A percentile compares a stretch with the other conserved stretches of the same genome.
These are phyloP conservation scores for Xestia rhomboidea DNA, from an alignment of 2,888 invertebrate species.

Conservation along the genomic window DNA sequence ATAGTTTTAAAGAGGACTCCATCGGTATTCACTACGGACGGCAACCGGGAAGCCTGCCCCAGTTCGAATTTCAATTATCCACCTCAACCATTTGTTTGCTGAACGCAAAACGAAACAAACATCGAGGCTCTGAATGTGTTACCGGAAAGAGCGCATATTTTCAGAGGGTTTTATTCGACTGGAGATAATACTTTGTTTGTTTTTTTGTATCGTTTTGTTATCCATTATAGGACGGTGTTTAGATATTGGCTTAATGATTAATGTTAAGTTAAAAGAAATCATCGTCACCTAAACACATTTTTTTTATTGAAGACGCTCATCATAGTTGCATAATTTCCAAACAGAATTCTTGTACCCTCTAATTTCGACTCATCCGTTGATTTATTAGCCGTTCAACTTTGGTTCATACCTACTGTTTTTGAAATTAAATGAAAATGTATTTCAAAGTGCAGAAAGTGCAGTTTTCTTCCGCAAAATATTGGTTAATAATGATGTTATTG, in stretches of 20 bases:
- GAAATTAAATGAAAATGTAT: too few species aligned
- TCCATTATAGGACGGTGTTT: constrained; percentile 10
- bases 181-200: constrained; percentile 27
- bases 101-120: constrained; percentile 70
- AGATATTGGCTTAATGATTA: background rate
- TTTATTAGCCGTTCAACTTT: too few species aligned
- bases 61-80: constrained; percentile 81
- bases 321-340: too few species aligned
- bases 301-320: too few species aligned
- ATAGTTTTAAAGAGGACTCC: constrained; percentile 78
- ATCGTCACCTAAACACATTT: too few species aligned
- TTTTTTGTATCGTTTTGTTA: constrained; percentile 31
- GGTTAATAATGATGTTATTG: too few species aligned
- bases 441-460: too few species aligned
- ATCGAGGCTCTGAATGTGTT: constrained; percentile 56
- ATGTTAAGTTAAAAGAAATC: background rate
- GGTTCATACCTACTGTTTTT: too few species aligned
- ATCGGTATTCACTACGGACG: constrained; percentile 77
- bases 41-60: constrained; percentile 67
- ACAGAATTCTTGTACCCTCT: too few species aligned
- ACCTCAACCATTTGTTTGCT: constrained; percentile 72
- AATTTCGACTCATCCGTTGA: too few species aligned
- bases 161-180: constrained; percentile 57
- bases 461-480: too few species aligned
- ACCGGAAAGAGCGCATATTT: constrained; percentile 62